Percentiles rank a stretch among this genome's conserved stretches.
phyloP scores from a whole-genome alignment of 2,113 vertebrate genomes.

The Corapipo altera region DNA sequence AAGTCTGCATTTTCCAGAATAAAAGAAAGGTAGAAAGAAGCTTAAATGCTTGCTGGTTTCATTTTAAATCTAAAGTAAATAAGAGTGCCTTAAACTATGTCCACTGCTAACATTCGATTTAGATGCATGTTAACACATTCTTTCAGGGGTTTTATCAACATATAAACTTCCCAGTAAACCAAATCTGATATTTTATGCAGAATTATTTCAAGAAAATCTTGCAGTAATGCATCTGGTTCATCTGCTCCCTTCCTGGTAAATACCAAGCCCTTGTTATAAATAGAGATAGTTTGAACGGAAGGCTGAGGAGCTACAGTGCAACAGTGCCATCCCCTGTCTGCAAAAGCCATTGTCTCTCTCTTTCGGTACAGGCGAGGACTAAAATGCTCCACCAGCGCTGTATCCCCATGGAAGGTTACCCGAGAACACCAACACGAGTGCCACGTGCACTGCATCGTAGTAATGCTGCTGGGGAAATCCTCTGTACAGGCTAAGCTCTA shows the following conservation, averaged over 20 bases:
- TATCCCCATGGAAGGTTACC: not conserved
- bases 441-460: not conserved
- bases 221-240: conserved; percentile 6
- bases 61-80: conserved; percentile 11
- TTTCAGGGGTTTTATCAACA: not conserved
- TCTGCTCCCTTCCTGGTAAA: conserved; percentile 34
- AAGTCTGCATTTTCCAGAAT: not conserved
- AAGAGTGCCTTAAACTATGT: not conserved
- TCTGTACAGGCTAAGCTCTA: not conserved
- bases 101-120: not conserved
- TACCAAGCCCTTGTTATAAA: conserved; percentile 35
- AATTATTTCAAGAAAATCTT: conserved; percentile 34
- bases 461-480: not conserved
- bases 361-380: not conserved
- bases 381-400: not conserved
- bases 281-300: conserved; percentile 21
- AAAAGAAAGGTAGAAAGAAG: not conserved
- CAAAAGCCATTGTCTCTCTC: conserved; percentile 21
- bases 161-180: not conserved
- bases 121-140: not conserved
- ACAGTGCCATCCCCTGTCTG: conserved; percentile 70
- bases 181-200: not conserved
- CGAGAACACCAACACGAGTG: not conserved
- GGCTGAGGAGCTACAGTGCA: conserved; percentile 45
- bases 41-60: not conserved